Base-by-base conservation (phyloP, 2,888 invertebrate genomes). In the Hydroisotoma schaefferi region DNA sequence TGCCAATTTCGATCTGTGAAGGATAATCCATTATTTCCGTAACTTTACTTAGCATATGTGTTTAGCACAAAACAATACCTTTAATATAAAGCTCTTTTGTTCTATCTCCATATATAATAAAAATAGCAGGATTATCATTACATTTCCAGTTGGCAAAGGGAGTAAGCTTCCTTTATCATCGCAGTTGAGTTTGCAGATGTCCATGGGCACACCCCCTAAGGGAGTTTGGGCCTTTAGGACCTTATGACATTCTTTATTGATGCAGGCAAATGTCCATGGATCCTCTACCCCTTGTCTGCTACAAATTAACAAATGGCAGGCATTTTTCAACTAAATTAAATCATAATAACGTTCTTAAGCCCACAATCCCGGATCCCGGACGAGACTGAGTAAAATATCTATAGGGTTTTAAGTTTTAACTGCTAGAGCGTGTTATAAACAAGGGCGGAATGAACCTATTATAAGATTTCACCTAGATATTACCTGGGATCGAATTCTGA, bases 81-180 rank as follows among this genome's bases (percentile, higher is more conserved):
- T 33, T 33, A 33, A 10, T 33, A 33, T 33, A 33, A 33, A 15
- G 15, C 15, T 33, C 15, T 33, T 33, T n/a, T n/a, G n/a, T n/a
- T 15, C 15, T 33, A 33, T 33, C 15, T 33, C 15, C 33, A 33
- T 10, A 33, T 15, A 33, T 10, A 33, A 8, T 33, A 33, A 33
- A 33, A 33, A 33, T 33, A 15, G 33, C 15, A 15, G 33, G 33
- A 15, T 18, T 15, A 40, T 4, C 5, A 40, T 23, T 26, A 65
- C 63, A 4, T 55, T 22, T 8, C 73, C 80, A 0, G 83, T 82
- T 0, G 87, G 87, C 70, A 78, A 77, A 0, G 87, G 87, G 87
- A 87, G 87, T 5, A 87, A 77, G 0, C 83, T 80, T 0, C 87
- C 86, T 66, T 81, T 83, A 27, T 80, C 76, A 0, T 86, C 86